phyloP scores from a whole-genome alignment of 2,797 vertebrate genomes.

The Sebastes cheni region DNA sequence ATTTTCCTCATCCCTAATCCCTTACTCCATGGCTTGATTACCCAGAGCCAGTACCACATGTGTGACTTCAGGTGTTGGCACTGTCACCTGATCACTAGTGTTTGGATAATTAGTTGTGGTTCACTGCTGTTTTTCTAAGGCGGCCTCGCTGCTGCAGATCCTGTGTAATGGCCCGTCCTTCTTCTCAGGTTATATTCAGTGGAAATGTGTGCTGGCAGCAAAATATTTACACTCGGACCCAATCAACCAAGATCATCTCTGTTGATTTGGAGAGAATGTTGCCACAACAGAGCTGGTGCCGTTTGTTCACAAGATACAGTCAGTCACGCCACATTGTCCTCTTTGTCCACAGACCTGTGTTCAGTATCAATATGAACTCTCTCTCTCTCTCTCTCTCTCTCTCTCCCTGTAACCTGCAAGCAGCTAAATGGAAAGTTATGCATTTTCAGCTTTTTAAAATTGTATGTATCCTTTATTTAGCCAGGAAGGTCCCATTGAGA shows the following conservation, averaged over 20 bases:
- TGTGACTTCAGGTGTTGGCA: slow-evolving; percentile 32
- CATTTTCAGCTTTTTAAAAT: not conserved
- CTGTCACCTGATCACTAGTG: slow-evolving; percentile 56
- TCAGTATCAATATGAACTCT: slow-evolving; percentile 70
- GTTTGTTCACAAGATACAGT: slow-evolving; percentile 68
- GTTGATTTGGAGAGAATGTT: slow-evolving; percentile 78
- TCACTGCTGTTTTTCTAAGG: slow-evolving; percentile 41
- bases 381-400: not conserved
- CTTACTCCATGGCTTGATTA: not conserved
- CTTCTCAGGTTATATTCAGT: slow-evolving; percentile 41
- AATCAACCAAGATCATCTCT: slow-evolving; percentile 76
- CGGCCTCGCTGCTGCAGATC: not conserved
- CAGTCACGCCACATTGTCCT: slow-evolving; percentile 69
- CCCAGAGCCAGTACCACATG: not conserved
- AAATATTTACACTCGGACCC: slow-evolving; percentile 75
- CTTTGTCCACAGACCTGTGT: slow-evolving; percentile 67
- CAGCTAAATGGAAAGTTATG: not conserved
- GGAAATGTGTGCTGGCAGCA: slow-evolving; percentile 60
- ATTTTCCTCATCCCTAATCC: slow-evolving; percentile 21
- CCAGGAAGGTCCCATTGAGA: not conserved
- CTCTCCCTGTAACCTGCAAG: not conserved
- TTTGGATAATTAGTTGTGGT: slow-evolving; percentile 52
- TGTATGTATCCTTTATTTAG: not conserved
- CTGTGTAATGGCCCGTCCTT: not conserved
- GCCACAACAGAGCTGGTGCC: slow-evolving; percentile 76